phyloP scores from a whole-genome alignment of 2,888 invertebrate genomes.

The Cosmopolites sordidus region DNA sequence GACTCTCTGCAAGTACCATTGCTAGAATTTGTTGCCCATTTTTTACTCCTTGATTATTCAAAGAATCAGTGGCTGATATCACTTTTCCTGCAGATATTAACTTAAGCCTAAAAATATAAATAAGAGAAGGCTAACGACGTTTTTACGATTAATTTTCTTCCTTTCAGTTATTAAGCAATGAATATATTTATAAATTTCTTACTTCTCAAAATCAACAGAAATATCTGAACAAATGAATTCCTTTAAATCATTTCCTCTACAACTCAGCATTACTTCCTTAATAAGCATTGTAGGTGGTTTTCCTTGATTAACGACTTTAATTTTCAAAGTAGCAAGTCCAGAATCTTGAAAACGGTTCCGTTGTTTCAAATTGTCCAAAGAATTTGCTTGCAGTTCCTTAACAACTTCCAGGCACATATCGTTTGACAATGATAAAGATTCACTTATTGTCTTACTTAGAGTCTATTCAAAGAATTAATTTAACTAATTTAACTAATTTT shows the following conservation, averaged over 20 bases:
- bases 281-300: constrained; percentile 52
- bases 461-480: too few species aligned
- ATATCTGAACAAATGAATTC: constrained; percentile 52
- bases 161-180: neutral
- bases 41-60: constrained; percentile 60
- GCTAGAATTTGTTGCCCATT: constrained; percentile 68
- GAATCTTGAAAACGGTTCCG: constrained; percentile 64
- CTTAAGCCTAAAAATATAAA: constrained; percentile 54
- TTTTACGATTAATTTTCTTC: constrained; percentile 1
- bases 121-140: too few species aligned
- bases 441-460: constrained; percentile 57
- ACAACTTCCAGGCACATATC: constrained; percentile 56
- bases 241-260: constrained; percentile 55
- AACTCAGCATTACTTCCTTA: constrained; percentile 55
- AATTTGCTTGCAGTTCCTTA: constrained; percentile 62
- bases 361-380: constrained; percentile 67
- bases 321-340: constrained; percentile 68
- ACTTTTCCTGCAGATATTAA: constrained; percentile 65
- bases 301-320: constrained; percentile 59
- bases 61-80: constrained; percentile 50
- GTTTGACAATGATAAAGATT: constrained; percentile 52
- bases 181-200: constrained; percentile 8
- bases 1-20: constrained; percentile 48
- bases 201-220: constrained; percentile 49
- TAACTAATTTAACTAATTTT: constrained; percentile 21